Evolutionary conservation across 2,797 vertebrate genomes (phyloP).

Genomic region (Peromyscus melanophrys): DNA sequence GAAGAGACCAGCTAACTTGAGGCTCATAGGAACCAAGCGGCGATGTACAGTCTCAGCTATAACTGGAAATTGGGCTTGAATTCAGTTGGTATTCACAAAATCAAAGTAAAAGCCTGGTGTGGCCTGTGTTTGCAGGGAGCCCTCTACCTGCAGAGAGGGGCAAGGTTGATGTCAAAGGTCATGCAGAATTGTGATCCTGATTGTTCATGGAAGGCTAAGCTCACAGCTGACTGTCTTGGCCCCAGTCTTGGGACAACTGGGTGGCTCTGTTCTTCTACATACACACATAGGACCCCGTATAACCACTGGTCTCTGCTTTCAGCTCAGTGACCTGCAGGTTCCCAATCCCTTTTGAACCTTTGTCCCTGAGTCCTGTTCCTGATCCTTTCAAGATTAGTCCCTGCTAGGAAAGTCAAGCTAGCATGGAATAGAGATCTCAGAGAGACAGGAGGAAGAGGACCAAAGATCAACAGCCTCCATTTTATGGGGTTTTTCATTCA

Average conservation of each 20-base stretch:
- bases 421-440: not conserved
- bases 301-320: not conserved
- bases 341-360: not conserved
- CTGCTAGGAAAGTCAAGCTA: slow-evolving; percentile 14
- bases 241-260: not conserved
- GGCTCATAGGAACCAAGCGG: not conserved
- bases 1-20: not conserved
- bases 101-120: not conserved
- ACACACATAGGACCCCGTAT: too few species aligned
- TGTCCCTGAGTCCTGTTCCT: not conserved
- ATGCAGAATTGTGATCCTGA: not conserved
- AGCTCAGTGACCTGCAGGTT: not conserved
- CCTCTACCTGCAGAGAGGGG: not conserved
- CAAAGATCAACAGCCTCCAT: slow-evolving; percentile 1
- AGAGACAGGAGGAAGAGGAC: not conserved
- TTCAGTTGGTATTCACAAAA: not conserved
- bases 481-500: not conserved
- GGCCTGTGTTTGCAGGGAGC: not conserved
- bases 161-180: not conserved
- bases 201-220: not conserved
- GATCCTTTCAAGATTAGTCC: not conserved
- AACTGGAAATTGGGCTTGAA: not conserved
- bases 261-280: not conserved
- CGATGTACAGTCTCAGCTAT: not conserved
- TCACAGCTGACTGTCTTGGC: not conserved